Base-by-base conservation (phyloP, 2,113 vertebrate genomes). In the Atlantisia rogersi region DNA sequence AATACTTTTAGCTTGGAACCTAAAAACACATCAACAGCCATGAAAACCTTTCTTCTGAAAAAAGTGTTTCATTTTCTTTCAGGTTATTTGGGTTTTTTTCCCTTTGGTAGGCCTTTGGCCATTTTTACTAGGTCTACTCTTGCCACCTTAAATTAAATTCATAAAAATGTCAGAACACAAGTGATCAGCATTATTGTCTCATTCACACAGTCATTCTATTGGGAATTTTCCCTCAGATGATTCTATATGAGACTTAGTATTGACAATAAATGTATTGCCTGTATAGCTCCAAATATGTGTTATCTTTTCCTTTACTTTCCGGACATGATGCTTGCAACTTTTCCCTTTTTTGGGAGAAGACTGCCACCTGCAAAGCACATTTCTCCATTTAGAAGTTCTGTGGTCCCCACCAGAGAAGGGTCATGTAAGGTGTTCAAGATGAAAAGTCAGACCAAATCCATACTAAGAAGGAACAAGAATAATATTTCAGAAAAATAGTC, bases 41-140 rank as follows among this genome's bases (percentile, higher is more conserved):
- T 76, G 83, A 93, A 96, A 95, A 65, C 40, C 8, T 91, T 94
- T 81, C 69, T 91, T 88, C 58, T 86, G 28, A 88, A 92, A 95
- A 82, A 96, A 92, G 95, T 96, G 93, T 97, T 96, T 96, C 94
- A 95, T 97, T 96, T 97, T 96, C 94, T 95, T 93, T 91, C 2
- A 6, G 44, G 80, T 94, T 93, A 83, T 88, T 96, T 96, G 88
- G 21, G 26, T 20, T 85, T 92, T 71, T 87, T 93, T 67, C 32
- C 74, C 79, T 94, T 92, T 88, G 52, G 79, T 95, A 81, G 42
- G 39, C 20, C 2, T 81, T 83, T 76, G 86, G 60, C 93, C 68
- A 74, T 90, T 96, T 96, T 95, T 92, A 93, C 82, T 75, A 90
- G 31, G 76, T 68, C 86, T 88, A 93, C 92, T 95, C 96, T 96